Evolutionary conservation across 37 sponge, comb jelly and placozoan species (phyloP), one percentile per base, ranked within the genome.

Genomic region (Beroe ovata): DNA sequence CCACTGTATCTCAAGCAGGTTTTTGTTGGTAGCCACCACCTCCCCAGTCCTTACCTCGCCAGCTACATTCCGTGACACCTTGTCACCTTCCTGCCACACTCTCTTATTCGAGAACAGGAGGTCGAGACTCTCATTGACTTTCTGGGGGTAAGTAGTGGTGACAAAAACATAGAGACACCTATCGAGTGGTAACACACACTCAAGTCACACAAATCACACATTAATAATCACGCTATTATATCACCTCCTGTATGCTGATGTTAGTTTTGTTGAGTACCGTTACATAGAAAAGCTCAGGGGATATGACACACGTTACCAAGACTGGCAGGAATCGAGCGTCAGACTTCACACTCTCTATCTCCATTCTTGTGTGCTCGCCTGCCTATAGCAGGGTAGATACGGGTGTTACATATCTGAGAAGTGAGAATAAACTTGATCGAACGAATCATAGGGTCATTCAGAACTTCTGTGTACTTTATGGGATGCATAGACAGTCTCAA

Each of bases 231-330:
- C n/a, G n/a, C n/a, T n/a, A n/a, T n/a, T n/a, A n/a, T n/a, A n/a
- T n/a, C n/a, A n/a, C n/a, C n/a, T n/a, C n/a, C n/a, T n/a, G n/a
- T n/a, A n/a, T n/a, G n/a, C n/a, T n/a, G n/a, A n/a, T n/a, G n/a
- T n/a, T n/a, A n/a, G n/a, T n/a, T n/a, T n/a, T n/a, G 36, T 66
- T 66, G 36, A 66, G 69, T 25, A 66, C 69, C 1, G 33, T 37
- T 14, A 66, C 47, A 77, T 14, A 77, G 84, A 77, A 77, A 1
- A 77, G 54, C 0, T 77, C 84, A 3, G 84, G 84, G 47, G 84
- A 77, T 16, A 41, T 25, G 1, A 77, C 84, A 11, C 33, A 25
- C 8, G 42, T 77, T 11, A 77, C 84, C 54, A 77, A 11, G 84
- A 40, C 84, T 3, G 84, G 84, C 0, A 42, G 28, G 22, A 39